A percentile compares a stretch with the other conserved stretches of the same genome.
Evolutionary conservation across 2,797 vertebrate genomes (phyloP).

Genomic region (Nyctibius grandis): DNA sequence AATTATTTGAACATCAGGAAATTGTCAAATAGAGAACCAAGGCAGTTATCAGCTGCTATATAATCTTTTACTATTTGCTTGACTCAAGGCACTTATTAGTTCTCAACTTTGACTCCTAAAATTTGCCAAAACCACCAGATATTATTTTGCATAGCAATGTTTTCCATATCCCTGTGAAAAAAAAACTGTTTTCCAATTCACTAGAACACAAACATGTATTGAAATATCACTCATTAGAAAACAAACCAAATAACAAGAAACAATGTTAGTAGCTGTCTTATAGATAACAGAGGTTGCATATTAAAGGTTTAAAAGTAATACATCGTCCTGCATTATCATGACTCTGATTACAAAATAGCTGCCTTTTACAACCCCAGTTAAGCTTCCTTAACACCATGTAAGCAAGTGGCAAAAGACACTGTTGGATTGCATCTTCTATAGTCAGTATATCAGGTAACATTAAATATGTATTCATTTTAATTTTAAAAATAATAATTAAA

Average conservation of each 20-base stretch:
- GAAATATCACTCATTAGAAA: background rate
- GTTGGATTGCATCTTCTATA: background rate
- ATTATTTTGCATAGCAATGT: background rate
- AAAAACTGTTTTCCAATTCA: background rate
- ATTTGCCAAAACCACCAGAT: background rate
- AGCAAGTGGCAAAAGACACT: background rate
- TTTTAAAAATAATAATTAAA: background rate
- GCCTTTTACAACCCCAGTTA: background rate
- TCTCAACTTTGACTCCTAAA: background rate
- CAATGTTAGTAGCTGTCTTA: background rate
- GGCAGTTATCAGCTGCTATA: background rate
- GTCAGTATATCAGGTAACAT: background rate
- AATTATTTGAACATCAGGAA: background rate
- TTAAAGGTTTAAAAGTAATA: background rate
- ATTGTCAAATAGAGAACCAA: background rate
- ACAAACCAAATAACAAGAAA: background rate
- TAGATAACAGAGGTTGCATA: background rate
- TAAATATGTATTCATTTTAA: background rate
- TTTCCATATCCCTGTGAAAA: background rate
- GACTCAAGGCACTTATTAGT: background rate
- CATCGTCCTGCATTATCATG: accelerated
- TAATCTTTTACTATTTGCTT: background rate
- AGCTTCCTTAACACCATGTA: background rate
- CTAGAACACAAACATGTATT: background rate
- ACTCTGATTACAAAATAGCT: background rate